A percentile compares a stretch with the other conserved stretches of the same genome.
phyloP scores from a whole-genome alignment of 2,888 invertebrate species.

The Oligia latruncula region DNA sequence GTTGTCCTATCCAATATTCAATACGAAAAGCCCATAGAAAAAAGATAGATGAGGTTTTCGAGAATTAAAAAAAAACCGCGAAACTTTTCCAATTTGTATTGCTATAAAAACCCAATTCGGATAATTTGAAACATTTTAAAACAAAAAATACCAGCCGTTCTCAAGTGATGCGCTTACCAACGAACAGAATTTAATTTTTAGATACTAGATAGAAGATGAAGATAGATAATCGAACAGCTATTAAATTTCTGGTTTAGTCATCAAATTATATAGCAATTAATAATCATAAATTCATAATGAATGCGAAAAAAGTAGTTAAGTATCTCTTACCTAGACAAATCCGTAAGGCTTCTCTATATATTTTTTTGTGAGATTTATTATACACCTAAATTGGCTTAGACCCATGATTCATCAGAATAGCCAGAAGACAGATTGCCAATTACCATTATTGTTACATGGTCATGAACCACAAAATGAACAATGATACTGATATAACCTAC shows the following conservation, averaged over 20 bases:
- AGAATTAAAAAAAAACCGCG: not conserved
- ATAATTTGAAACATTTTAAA: not conserved
- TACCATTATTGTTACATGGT: conserved; percentile 2
- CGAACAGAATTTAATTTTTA: not conserved
- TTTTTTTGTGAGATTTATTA: conserved; percentile 10
- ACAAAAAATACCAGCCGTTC: not conserved
- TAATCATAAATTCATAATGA: not conserved
- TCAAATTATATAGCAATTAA: not conserved
- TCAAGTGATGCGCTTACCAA: not conserved
- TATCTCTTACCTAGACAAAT: conserved; percentile 4
- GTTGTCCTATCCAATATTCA: not conserved
- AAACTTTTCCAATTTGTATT: not conserved
- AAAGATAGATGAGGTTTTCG: not conserved
- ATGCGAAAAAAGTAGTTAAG: not conserved
- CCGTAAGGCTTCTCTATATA: not conserved
- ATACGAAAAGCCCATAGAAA: not conserved
- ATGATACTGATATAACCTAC: not conserved
- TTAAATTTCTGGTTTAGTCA: not conserved
- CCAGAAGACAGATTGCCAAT: conserved; percentile 5
- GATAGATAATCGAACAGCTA: not conserved
- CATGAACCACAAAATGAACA: conserved; percentile 1
- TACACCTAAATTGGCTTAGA: conserved; percentile 1
- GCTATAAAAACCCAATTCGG: not conserved
- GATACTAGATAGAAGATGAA: not conserved
- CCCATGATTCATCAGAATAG: conserved; percentile 11